Evolutionary conservation across 30 jellyfish, hydroid and myxozoan species (phyloP).

Genomic region (Hydractinia echinata): DNA sequence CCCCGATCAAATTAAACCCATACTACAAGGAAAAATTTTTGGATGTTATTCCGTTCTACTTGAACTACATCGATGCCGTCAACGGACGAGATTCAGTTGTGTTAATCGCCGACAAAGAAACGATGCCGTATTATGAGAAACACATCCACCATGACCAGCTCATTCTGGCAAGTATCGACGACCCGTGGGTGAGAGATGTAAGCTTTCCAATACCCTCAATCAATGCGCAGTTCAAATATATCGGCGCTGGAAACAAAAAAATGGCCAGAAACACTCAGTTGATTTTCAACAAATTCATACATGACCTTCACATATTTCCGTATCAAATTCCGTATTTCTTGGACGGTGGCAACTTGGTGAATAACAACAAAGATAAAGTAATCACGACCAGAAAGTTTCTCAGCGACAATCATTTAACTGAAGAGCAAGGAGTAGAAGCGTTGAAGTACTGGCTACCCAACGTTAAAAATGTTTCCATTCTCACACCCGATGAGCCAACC

Average conservation of each 20-base stretch:
- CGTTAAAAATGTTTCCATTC: not conserved
- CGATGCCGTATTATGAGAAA: not conserved
- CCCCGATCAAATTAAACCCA: not conserved
- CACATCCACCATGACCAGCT: not conserved
- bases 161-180: not conserved
- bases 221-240: not conserved
- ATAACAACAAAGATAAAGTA: not conserved
- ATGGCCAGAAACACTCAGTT: no score
- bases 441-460: not conserved
- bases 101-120: not conserved
- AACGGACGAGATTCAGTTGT: not conserved
- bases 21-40: not conserved
- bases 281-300: no score
- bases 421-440: not conserved
- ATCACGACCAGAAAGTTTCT: slow-evolving; percentile 2
- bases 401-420: not conserved
- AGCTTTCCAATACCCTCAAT: slow-evolving; percentile 1
- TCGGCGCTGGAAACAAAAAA: not conserved
- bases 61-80: not conserved
- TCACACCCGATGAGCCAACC: not conserved
- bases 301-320: not conserved
- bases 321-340: not conserved
- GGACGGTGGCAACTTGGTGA: slow-evolving; percentile 5
- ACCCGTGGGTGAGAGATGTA: not conserved
- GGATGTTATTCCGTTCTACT: not conserved